Conservation (phyloP, 1,140 invertebrate species). For the Drosophila trapezifrons region DNA sequence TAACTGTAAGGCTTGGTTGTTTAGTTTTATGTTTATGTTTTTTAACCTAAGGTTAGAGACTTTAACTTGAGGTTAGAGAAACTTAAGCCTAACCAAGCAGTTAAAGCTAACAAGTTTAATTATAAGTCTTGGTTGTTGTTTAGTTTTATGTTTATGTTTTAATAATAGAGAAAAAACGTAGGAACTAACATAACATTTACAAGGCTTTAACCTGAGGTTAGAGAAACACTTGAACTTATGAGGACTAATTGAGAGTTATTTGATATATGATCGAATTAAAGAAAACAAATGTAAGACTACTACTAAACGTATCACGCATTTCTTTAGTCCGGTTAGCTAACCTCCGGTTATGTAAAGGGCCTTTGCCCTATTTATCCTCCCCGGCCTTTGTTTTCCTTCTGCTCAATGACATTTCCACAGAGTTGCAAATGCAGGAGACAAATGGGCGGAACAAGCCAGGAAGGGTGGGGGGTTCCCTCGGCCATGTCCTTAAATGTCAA, state of each 20-base stretch:
- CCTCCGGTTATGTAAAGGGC: slow-evolving; percentile 9
- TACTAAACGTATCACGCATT: too few species aligned
- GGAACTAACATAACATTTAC: neutral
- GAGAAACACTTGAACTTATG: too few species aligned
- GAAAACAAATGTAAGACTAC: neutral
- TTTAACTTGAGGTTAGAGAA: too few species aligned
- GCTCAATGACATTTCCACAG: slow-evolving; percentile 63
- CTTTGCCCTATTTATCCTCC: neutral
- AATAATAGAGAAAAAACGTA: too few species aligned
- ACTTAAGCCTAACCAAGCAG: too few species aligned
- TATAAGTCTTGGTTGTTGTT: too few species aligned
- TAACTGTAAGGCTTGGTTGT: too few species aligned
- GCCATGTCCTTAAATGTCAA: slow-evolving; percentile 73
- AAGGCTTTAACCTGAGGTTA: neutral
- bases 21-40: too few species aligned
- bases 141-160: too few species aligned
- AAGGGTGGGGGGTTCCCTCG: neutral
- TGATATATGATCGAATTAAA: too few species aligned
- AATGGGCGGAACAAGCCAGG: slow-evolving; percentile 23
- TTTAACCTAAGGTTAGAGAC: neutral
- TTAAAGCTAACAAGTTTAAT: too few species aligned
- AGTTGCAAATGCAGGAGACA: slow-evolving; percentile 51
- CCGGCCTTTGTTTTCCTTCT: neutral
- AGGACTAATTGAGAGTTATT: accelerated
- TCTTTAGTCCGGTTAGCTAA: slow-evolving; percentile 11